These are phyloP conservation scores for Stenurella melanura DNA, from an alignment of 2,888 invertebrate species.

Conservation along the genomic window DNA sequence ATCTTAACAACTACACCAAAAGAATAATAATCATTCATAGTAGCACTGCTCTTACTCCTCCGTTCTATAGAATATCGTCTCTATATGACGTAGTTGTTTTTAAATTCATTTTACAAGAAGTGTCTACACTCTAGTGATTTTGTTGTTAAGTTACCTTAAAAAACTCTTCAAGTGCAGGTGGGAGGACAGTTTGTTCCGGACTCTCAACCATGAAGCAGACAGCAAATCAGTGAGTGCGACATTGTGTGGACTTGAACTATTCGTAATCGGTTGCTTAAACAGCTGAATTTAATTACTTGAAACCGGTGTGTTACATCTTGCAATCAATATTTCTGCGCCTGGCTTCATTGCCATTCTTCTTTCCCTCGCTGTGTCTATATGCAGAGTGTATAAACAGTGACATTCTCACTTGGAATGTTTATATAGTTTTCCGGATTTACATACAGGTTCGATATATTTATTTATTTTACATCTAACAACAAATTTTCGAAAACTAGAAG, in stretches of 20 bases:
- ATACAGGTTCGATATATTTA: background rate
- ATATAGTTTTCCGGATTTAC: background rate
- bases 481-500: too few relatives aligned
- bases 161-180: conserved; percentile 16
- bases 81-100: too few relatives aligned
- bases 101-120: too few relatives aligned
- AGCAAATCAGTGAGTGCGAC: background rate
- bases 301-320: conserved; percentile 1
- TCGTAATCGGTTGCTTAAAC: background rate
- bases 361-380: background rate
- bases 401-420: background rate
- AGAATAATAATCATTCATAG: too few relatives aligned
- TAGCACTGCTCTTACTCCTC: too few relatives aligned
- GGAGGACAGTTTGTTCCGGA: conserved; percentile 13
- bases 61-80: too few relatives aligned
- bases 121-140: too few relatives aligned
- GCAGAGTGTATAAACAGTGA: background rate
- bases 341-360: background rate
- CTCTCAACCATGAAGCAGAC: conserved; percentile 19
- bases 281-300: conserved; percentile 8
- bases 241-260: background rate
- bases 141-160: conserved; percentile 10
- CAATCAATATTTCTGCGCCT: background rate
- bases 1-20: too few relatives aligned
- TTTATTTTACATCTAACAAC: too few relatives aligned